These are phyloP conservation scores for Cassiopea xamachana DNA, from an alignment of 30 jellyfish, hydroid and myxozoan species.

Conservation along the genomic window DNA sequence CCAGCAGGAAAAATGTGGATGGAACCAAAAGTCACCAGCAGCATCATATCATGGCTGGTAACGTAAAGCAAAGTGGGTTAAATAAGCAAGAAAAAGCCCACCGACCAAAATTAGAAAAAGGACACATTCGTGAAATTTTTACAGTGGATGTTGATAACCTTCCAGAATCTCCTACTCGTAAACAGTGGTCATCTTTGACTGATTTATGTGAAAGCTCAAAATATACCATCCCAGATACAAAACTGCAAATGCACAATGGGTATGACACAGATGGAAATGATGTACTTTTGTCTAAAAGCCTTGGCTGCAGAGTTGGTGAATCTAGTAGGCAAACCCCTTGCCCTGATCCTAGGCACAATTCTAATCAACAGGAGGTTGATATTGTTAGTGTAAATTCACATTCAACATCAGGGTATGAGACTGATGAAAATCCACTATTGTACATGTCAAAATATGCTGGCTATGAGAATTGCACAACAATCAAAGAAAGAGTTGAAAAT, in stretches of 20 bases:
- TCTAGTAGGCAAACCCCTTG: background rate
- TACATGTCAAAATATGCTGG: background rate
- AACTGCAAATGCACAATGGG: conserved; percentile 65
- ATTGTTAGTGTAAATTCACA: conserved; percentile 64
- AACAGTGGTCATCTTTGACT: conserved; percentile 55
- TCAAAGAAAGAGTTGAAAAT: conserved; percentile 8
- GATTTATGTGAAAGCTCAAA: conserved; percentile 13
- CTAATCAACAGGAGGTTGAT: conserved; percentile 34
- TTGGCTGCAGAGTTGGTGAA: background rate
- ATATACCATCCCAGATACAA: conserved; percentile 8
- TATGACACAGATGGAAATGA: conserved; percentile 68
- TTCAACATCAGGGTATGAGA: conserved; percentile 73
- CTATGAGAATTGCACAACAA: background rate
- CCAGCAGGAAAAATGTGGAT: background rate
- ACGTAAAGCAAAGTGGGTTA: background rate
- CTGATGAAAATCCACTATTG: conserved; percentile 47
- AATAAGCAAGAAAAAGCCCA: background rate
- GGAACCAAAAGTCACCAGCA: conserved; percentile 1
- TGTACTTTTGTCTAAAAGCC: background rate
- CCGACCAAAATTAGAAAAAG: conserved; percentile 5
- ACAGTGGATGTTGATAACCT: conserved; percentile 58
- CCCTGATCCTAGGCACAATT: background rate
- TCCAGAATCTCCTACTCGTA: conserved; percentile 46
- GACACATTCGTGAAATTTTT: conserved; percentile 12
- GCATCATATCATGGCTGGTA: background rate